These are phyloP conservation scores for Varanus komodoensis DNA, from an alignment of 2,113 vertebrate species.

Conservation along the genomic window DNA sequence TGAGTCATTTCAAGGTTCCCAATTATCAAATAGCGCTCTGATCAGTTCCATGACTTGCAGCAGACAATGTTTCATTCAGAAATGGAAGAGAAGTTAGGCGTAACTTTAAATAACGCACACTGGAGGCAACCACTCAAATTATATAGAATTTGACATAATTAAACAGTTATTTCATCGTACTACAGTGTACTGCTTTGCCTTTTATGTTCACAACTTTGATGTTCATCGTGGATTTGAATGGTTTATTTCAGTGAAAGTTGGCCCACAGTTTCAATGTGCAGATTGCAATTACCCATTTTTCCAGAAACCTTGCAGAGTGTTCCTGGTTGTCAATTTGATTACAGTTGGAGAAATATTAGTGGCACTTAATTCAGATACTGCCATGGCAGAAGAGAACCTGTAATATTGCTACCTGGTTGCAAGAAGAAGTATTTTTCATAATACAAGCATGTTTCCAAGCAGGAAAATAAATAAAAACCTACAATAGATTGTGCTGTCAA, in stretches of 20 bases:
- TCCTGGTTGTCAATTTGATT: conserved; percentile 49
- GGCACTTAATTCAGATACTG: neutral
- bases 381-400: neutral
- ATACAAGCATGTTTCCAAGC: neutral
- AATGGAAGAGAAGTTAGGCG: conserved; percentile 66
- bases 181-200: conserved; percentile 81
- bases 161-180: conserved; percentile 82
- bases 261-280: conserved; percentile 76
- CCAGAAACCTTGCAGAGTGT: conserved; percentile 63
- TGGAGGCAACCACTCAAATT: conserved; percentile 79
- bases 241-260: conserved; percentile 81
- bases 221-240: conserved; percentile 68
- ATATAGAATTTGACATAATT: conserved; percentile 85
- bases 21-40: conserved; percentile 50
- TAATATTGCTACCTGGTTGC: neutral
- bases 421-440: neutral
- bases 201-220: conserved; percentile 79
- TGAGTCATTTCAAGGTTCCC: conserved; percentile 62
- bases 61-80: conserved; percentile 71
- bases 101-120: conserved; percentile 79
- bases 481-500: neutral
- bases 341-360: neutral
- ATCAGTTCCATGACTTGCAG: conserved; percentile 61
- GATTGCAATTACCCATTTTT: conserved; percentile 76
- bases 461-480: neutral